A percentile compares a stretch with the other conserved stretches of the same genome.
These are phyloP conservation scores for Turritopsis rubra DNA, from an alignment of 30 jellyfish, hydroid and myxozoan genomes.

Conservation along the genomic window DNA sequence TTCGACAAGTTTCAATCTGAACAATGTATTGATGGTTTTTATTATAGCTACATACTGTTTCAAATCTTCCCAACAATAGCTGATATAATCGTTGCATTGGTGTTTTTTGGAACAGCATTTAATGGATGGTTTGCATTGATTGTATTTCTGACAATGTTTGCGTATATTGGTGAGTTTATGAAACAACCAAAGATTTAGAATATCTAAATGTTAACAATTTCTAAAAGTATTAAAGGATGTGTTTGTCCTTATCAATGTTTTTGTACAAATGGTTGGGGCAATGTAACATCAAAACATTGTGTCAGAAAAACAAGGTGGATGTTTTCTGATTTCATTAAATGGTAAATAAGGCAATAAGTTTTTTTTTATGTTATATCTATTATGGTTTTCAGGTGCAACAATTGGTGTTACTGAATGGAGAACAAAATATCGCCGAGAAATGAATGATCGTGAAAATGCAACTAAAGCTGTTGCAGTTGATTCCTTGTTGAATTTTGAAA, in stretches of 20 bases:
- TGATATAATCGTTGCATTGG: conserved; percentile 80
- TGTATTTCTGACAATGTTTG: conserved; percentile 69
- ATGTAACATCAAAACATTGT: too few species aligned
- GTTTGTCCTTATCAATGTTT: too few species aligned
- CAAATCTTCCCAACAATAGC: conserved; percentile 84
- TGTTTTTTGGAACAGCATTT: conserved; percentile 88
- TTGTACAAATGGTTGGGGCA: too few species aligned
- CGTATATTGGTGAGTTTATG: conserved; percentile 64
- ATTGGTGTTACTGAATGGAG: conserved; percentile 91
- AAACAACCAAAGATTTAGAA: not conserved
- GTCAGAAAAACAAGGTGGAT: not conserved
- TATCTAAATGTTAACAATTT: not conserved
- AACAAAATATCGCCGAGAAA: conserved; percentile 76
- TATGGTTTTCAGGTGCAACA: conserved; percentile 48
- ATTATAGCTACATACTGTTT: conserved; percentile 76
- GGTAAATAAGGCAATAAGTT: too few species aligned
- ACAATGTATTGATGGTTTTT: not conserved
- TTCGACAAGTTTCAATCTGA: not conserved
- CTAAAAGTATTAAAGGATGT: too few species aligned
- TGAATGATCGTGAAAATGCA: conserved; percentile 77
- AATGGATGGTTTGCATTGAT: conserved; percentile 98
- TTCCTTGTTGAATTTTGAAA: conserved; percentile 86
- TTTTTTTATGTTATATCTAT: too few species aligned
- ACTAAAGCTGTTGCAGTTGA: conserved; percentile 92
- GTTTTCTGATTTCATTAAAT: not conserved